These are phyloP conservation scores for Marasmarcha lunaedactyla DNA, from an alignment of 2,888 invertebrate species.

Conservation along the genomic window DNA sequence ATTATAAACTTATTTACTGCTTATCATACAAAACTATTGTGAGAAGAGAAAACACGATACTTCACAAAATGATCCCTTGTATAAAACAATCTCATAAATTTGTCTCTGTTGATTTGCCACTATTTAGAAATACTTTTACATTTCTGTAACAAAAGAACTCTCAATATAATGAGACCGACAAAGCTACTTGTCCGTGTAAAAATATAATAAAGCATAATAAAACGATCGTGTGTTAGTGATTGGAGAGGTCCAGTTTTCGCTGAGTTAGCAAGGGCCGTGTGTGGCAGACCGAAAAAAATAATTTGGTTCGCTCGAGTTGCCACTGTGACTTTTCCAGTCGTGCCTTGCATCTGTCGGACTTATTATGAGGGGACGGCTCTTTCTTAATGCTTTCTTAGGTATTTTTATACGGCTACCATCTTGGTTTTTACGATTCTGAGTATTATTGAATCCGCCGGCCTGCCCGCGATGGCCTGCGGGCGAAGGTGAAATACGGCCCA, in stretches of 20 bases:
- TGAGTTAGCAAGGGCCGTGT: slow-evolving; percentile 63
- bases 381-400: slow-evolving; percentile 64
- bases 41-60: no score
- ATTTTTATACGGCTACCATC: slow-evolving; percentile 63
- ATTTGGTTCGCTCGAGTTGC: slow-evolving; percentile 64
- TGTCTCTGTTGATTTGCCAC: no score
- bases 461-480: slow-evolving; percentile 37
- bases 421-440: slow-evolving; percentile 68
- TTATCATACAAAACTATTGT: no score
- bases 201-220: slow-evolving; percentile 20
- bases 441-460: slow-evolving; percentile 60
- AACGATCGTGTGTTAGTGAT: slow-evolving; percentile 37
- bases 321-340: slow-evolving; percentile 66
- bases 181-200: no score
- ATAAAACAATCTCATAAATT: no score
- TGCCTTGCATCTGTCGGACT: slow-evolving; percentile 68
- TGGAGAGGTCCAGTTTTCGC: slow-evolving; percentile 46
- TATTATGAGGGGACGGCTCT: slow-evolving; percentile 67
- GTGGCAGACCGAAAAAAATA: slow-evolving; percentile 69
- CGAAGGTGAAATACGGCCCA: slow-evolving; percentile 62
- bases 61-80: no score
- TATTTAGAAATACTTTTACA: no score
- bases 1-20: no score
- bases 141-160: no score
- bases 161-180: no score